Evolutionary conservation across 2,113 vertebrate species (phyloP), one percentile per base, ranked within the genome.

Genomic region (Columba janthina): DNA sequence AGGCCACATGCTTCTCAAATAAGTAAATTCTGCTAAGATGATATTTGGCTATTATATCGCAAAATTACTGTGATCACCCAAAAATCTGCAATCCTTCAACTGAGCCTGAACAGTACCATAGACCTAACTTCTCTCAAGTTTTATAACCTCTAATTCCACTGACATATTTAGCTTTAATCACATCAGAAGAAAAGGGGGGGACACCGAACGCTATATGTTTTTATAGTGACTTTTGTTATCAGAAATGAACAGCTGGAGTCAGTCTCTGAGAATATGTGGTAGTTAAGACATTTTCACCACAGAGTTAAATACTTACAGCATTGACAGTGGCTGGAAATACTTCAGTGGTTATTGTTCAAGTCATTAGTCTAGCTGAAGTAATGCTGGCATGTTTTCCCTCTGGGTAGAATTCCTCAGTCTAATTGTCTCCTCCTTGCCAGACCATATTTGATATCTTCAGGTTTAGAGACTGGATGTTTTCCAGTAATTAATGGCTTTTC

Each of bases 401-500:
- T 92, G 94, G 92, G 83, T 93, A 84, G 86, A 92, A 94, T 96
- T 96, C 93, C 88, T 96, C 85, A 87, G 92, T 58, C 96, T 96
- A 86, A 96, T 86, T 93, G 90, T 95, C 96, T 95, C 92, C 88
- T 94, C 54, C 83, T 96, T 93, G 80, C 90, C 90, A 96, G 93
- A 94, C 66, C 70, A 40, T 94, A 90, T 77, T 93, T 93, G 80
- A 94, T 94, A 92, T 76, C 76, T 89, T 95, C 89, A 76, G 66
- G 73, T 90, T 90, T 90, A 70, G 80, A 93, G 90, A 89, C 86
- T 96, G 86, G 90, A 94, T 65, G 18, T 78, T 94, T 96, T 94
- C 95, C 96, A 96, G 90, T 87, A 96, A 96, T 94, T 96, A 96
- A 94, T 96, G 90, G 80, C 36, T 92, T 92, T 94, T 94, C 92